Percentiles rank a stretch among this genome's conserved stretches.
Evolutionary conservation across 2,888 invertebrate genomes (phyloP).

Genomic region (Ephialtes manifestator): DNA sequence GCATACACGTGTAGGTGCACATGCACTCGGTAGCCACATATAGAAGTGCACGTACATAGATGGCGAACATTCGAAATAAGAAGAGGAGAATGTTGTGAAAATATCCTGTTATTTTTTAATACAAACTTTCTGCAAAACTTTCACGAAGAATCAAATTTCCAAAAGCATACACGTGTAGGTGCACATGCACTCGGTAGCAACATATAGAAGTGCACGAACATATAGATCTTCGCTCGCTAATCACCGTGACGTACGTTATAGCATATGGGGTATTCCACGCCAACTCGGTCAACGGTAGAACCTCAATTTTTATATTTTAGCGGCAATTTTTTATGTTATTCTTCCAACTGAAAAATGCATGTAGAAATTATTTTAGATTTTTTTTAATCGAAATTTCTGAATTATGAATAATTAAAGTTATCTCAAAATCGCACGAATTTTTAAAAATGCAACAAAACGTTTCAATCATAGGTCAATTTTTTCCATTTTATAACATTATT

Average conservation of each 20-base stretch:
- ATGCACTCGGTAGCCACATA: not conserved
- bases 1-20: not conserved
- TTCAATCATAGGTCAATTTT: too few relatives aligned
- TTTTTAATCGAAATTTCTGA: too few relatives aligned
- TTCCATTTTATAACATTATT: too few relatives aligned
- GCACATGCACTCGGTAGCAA: not conserved
- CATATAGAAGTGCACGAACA: not conserved
- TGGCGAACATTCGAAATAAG: slow-evolving; percentile 63
- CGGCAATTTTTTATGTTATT: too few relatives aligned
- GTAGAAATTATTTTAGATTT: too few relatives aligned
- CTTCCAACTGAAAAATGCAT: too few relatives aligned
- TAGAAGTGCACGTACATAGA: slow-evolving; percentile 33
- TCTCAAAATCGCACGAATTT: too few relatives aligned
- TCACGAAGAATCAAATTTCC: not conserved
- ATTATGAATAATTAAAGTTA: too few relatives aligned
- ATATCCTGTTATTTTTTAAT: slow-evolving; percentile 9
- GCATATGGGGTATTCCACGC: too few relatives aligned
- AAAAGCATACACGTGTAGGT: not conserved
- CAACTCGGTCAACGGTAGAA: not conserved
- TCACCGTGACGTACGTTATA: not conserved
- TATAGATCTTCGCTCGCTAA: not conserved
- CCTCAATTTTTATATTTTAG: too few relatives aligned
- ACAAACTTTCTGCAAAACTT: not conserved
- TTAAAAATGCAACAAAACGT: too few relatives aligned
- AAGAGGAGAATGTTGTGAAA: slow-evolving; percentile 43